phyloP scores from a whole-genome alignment of 2,797 vertebrate species.

The Sebastes minor region DNA sequence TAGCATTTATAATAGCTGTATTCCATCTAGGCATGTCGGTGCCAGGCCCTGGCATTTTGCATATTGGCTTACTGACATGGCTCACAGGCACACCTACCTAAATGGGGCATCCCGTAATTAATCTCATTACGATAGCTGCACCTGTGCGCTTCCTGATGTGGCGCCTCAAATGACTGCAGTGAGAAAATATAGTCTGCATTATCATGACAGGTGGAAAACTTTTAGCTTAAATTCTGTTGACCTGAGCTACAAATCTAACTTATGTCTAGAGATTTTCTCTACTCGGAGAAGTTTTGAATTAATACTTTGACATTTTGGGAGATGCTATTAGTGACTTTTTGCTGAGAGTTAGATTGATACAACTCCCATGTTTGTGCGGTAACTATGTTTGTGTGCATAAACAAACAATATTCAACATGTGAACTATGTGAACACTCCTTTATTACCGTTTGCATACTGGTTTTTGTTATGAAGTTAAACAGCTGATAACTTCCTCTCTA shows the following conservation, averaged over 20 bases:
- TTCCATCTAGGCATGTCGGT: slow-evolving; percentile 2
- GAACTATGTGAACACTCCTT: too few relatives aligned
- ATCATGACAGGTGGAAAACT: neutral
- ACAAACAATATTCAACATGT: neutral
- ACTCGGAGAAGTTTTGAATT: neutral
- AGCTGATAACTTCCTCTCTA: too few relatives aligned
- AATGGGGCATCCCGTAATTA: slow-evolving; percentile 12
- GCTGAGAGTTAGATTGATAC: neutral
- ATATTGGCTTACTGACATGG: neutral
- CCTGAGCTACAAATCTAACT: neutral
- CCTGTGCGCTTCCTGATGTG: neutral
- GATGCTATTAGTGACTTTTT: neutral
- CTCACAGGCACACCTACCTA: slow-evolving; percentile 6
- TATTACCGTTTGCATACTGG: too few relatives aligned
- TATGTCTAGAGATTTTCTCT: neutral
- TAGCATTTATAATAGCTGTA: neutral
- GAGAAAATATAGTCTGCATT: neutral
- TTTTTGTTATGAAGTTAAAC: too few relatives aligned
- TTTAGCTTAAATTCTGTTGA: neutral
- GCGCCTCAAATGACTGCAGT: neutral
- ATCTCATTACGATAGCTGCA: slow-evolving; percentile 7
- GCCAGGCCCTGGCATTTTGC: neutral
- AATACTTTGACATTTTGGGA: neutral
- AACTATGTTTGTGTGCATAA: neutral
- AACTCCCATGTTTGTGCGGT: neutral